Percentiles rank a stretch among this genome's conserved stretches.
Evolutionary conservation across 2,797 vertebrate genomes (phyloP).

Genomic region (Chelmon rostratus): DNA sequence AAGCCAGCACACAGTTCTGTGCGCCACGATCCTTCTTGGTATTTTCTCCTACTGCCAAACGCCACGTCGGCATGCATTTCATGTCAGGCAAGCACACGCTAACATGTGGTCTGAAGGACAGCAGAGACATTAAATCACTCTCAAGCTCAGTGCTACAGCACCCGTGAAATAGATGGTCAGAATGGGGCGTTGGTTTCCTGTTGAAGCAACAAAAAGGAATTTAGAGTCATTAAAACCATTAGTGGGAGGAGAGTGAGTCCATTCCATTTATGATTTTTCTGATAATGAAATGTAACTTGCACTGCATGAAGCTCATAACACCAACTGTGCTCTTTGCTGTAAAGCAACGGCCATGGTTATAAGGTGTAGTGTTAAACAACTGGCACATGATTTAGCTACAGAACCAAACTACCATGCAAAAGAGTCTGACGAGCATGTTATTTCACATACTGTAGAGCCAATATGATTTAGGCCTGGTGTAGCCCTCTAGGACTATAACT

Average conservation of each 20-base stretch:
- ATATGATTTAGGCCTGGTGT: background rate
- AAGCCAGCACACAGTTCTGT: slow-evolving; percentile 1
- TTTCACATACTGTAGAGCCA: background rate
- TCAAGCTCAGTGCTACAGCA: slow-evolving; percentile 67
- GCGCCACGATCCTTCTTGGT: slow-evolving; percentile 29
- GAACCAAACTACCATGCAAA: background rate
- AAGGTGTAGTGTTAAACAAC: background rate
- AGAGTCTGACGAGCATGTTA: background rate
- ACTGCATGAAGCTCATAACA: background rate
- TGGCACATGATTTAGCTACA: background rate
- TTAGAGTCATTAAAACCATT: slow-evolving; percentile 36
- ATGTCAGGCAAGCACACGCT: slow-evolving; percentile 45
- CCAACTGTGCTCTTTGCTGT: background rate
- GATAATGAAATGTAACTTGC: background rate
- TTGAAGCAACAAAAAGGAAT: slow-evolving; percentile 74
- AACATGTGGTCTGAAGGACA: slow-evolving; percentile 4
- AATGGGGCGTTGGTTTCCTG: slow-evolving; percentile 74
- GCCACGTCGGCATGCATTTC: slow-evolving; percentile 46
- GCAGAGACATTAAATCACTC: slow-evolving; percentile 36
- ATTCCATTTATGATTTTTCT: slow-evolving; percentile 2
- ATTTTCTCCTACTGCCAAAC: slow-evolving; percentile 36
- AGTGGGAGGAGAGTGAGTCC: background rate
- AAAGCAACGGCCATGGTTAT: background rate
- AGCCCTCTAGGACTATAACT: background rate
- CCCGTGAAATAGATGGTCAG: slow-evolving; percentile 70